These are phyloP conservation scores for Lutraria lutraria DNA, from an alignment of 2,888 invertebrate genomes.

Conservation along the genomic window DNA sequence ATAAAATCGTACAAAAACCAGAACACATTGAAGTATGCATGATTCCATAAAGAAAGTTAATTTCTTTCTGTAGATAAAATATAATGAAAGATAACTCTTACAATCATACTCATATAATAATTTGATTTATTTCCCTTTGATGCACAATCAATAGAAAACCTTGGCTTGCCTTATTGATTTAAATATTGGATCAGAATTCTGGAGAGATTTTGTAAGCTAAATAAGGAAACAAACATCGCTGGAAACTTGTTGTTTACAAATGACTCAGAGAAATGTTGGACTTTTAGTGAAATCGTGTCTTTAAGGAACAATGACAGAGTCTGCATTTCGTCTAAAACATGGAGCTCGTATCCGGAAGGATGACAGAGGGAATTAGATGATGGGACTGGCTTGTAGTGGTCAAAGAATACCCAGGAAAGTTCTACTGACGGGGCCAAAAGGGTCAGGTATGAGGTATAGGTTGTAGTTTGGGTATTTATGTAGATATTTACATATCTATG, in stretches of 20 bases:
- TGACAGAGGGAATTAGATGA: conserved; percentile 8
- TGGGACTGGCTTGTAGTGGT: conserved; percentile 54
- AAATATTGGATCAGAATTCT: neutral
- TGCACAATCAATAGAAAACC: neutral
- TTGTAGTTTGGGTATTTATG: neutral
- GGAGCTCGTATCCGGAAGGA: neutral
- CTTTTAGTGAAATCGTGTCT: neutral
- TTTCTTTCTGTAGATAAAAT: no score
- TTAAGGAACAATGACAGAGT: neutral
- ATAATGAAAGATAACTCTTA: neutral
- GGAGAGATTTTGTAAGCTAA: conserved; percentile 4
- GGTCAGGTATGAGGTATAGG: conserved; percentile 44
- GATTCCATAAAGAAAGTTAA: no score
- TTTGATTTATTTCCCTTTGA: neutral
- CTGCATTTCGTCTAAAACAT: neutral
- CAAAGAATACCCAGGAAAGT: conserved; percentile 55
- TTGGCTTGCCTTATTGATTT: neutral
- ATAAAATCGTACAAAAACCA: no score
- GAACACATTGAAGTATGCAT: no score
- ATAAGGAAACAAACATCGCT: neutral
- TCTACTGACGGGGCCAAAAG: conserved; percentile 55
- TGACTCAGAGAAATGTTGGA: conserved; percentile 14
- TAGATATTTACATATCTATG: neutral
- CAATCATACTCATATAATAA: neutral
- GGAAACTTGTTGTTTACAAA: neutral